phyloP scores from a whole-genome alignment of 2,113 vertebrate genomes.

The Scomber scombrus region DNA sequence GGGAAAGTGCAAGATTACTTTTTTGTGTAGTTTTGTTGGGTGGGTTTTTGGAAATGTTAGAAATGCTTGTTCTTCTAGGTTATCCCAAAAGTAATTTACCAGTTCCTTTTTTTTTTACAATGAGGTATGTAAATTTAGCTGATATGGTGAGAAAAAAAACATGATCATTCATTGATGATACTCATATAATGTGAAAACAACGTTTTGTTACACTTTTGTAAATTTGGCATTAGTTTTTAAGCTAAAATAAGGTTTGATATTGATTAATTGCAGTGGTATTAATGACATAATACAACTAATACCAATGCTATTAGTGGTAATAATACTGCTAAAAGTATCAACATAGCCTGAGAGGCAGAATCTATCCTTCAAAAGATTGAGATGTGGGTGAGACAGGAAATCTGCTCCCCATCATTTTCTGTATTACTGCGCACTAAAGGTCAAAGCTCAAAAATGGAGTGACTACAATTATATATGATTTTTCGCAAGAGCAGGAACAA shows the following conservation, averaged over 20 bases:
- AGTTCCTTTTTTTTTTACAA: background rate
- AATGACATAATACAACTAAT: conserved; percentile 15
- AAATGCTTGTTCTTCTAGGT: background rate
- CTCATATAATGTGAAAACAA: background rate
- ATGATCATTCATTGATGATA: background rate
- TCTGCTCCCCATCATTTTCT: conserved; percentile 85
- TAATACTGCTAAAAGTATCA: conserved; percentile 33
- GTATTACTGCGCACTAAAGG: conserved; percentile 87
- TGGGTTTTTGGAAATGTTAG: background rate
- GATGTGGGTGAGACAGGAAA: conserved; percentile 73
- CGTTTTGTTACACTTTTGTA: background rate
- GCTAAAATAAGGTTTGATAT: background rate
- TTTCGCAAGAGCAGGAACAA: conserved; percentile 86
- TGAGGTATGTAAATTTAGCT: background rate
- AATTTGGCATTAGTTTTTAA: background rate
- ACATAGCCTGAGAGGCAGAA: conserved; percentile 42
- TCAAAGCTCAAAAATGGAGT: conserved; percentile 85
- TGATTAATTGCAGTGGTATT: conserved; percentile 78
- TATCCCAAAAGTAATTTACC: background rate
- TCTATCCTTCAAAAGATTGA: conserved; percentile 68
- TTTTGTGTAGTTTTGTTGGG: conserved; percentile 13
- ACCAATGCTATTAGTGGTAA: background rate
- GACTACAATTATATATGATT: conserved; percentile 92
- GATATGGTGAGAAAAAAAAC: background rate
- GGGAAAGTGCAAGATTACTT: conserved; percentile 38